A percentile compares a stretch with the other conserved stretches of the same genome.
Evolutionary conservation across 2,797 vertebrate species (phyloP).

Genomic region (Picus viridis): DNA sequence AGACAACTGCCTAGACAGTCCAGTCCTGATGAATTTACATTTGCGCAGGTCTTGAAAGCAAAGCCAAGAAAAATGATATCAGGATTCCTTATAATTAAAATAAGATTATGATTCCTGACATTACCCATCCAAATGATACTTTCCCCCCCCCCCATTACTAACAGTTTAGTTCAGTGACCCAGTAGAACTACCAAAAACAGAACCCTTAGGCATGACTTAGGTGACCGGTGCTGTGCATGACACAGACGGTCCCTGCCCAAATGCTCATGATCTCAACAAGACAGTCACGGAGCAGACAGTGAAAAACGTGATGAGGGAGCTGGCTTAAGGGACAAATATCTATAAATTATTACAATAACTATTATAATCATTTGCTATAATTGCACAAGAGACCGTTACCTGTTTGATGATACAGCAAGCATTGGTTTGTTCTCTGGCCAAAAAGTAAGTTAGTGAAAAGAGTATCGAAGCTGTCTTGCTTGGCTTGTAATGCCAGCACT

Average conservation of each 20-base stretch:
- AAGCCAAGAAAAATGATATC: neutral
- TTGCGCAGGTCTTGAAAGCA: neutral
- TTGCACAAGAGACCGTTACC: constrained; percentile 32
- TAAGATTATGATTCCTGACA: neutral
- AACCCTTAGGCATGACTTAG: neutral
- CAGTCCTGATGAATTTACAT: neutral
- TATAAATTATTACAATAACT: constrained; percentile 57
- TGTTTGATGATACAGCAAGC: constrained; percentile 62
- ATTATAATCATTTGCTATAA: constrained; percentile 41
- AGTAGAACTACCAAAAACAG: neutral
- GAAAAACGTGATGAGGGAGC: neutral
- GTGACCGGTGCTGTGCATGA: neutral
- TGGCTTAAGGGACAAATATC: neutral
- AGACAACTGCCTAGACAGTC: neutral
- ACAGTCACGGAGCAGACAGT: constrained; percentile 54
- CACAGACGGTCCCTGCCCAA: constrained; percentile 17
- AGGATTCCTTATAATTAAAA: neutral
- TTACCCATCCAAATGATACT: neutral
- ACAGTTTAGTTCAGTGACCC: neutral
- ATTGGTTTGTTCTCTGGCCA: constrained; percentile 58
- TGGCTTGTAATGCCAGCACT: constrained; percentile 22
- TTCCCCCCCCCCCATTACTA: neutral
- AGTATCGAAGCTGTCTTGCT: constrained; percentile 41
- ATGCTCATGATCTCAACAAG: constrained; percentile 25
- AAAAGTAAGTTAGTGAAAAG: constrained; percentile 28